A percentile compares a stretch with the other conserved stretches of the same genome.
Evolutionary conservation across 2,113 vertebrate genomes (phyloP).

Genomic region (Myxocyprinus asiaticus): DNA sequence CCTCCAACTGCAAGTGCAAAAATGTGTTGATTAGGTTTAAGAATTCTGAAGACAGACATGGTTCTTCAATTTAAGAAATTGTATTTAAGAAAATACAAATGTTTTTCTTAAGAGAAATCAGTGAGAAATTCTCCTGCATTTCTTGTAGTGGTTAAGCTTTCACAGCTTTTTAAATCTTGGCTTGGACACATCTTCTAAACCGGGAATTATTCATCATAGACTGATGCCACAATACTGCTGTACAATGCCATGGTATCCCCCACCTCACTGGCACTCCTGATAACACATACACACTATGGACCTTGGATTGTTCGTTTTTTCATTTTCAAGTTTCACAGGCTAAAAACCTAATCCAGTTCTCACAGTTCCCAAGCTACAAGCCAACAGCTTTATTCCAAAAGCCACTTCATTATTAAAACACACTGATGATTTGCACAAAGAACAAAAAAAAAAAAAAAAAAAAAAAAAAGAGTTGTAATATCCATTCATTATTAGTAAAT

Average conservation of each 20-base stretch:
- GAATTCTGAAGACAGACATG: too few species aligned
- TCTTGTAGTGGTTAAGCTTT: conserved; percentile 32
- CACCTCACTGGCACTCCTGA: conserved; percentile 52
- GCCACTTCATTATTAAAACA: conserved; percentile 17
- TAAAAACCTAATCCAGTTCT: conserved; percentile 50
- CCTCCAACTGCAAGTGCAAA: too few species aligned
- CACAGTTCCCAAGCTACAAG: conserved; percentile 31
- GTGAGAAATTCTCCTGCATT: neutral
- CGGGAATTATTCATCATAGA: conserved; percentile 29
- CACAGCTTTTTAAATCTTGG: conserved; percentile 45
- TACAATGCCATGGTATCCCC: conserved; percentile 52
- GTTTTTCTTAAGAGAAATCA: conserved; percentile 9
- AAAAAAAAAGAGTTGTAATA: too few species aligned
- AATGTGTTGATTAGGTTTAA: too few species aligned
- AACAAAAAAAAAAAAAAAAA: too few species aligned
- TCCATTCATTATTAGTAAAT: too few species aligned
- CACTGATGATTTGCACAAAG: neutral
- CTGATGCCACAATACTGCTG: conserved; percentile 20
- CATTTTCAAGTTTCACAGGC: conserved; percentile 31
- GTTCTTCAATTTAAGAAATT: too few species aligned
- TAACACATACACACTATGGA: conserved; percentile 56
- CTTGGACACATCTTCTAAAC: conserved; percentile 36
- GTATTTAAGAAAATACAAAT: neutral
- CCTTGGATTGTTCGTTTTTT: conserved; percentile 46
- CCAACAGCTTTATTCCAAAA: conserved; percentile 37